Percentiles rank a stretch among this genome's conserved stretches.
Conservation (phyloP, 2,888 invertebrate species). For the Eilema depressum region DNA sequence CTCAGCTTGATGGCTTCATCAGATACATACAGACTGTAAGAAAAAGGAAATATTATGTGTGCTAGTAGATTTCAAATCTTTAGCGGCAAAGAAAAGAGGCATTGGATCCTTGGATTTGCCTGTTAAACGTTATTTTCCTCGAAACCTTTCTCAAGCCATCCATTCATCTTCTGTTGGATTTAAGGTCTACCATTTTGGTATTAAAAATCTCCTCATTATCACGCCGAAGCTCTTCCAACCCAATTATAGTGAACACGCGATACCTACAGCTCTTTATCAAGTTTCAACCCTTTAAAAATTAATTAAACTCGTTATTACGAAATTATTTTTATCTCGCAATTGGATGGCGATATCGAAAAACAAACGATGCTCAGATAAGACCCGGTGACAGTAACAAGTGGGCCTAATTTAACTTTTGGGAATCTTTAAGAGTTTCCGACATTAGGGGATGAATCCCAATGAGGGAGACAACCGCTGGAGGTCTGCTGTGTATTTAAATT, state of each 20-base stretch:
- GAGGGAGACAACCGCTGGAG: constrained; percentile 43
- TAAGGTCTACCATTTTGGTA: background rate
- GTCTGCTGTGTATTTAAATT: constrained; percentile 23
- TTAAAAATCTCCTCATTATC: background rate
- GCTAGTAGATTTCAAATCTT: no score
- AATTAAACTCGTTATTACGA: constrained; percentile 43
- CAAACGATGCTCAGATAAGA: constrained; percentile 64
- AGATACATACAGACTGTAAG: no score
- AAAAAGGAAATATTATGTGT: no score
- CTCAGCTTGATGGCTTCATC: no score
- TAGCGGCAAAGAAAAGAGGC: no score
- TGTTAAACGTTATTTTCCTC: no score
- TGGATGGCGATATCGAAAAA: constrained; percentile 66
- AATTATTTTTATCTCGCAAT: constrained; percentile 52
- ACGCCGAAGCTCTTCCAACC: background rate
- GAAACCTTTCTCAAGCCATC: background rate
- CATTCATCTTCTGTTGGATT: background rate
- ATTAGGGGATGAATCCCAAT: constrained; percentile 61
- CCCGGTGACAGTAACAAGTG: constrained; percentile 71
- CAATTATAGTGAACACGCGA: background rate
- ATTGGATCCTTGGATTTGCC: background rate
- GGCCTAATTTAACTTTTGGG: constrained; percentile 74
- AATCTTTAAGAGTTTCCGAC: constrained; percentile 68
- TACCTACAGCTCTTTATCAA: constrained; percentile 19
- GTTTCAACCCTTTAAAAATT: constrained; percentile 37